Percentiles rank a stretch among this genome's conserved stretches.
Evolutionary conservation across 2,888 invertebrate species (phyloP).

Genomic region (Leuctra nigra): DNA sequence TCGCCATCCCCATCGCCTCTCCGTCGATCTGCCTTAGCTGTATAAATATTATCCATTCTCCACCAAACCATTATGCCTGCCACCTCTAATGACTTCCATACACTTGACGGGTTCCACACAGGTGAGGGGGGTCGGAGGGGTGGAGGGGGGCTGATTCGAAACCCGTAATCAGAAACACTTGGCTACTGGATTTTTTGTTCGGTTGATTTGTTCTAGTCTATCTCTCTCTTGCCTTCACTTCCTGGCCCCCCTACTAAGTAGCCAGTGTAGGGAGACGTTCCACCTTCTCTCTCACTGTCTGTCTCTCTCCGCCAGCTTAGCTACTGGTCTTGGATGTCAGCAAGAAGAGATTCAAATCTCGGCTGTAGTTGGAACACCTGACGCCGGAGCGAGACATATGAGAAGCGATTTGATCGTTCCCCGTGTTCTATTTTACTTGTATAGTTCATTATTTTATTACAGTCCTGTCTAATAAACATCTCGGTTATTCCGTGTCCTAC

Average conservation of each 20-base stretch:
- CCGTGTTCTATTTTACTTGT: no score
- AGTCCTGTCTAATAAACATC: no score
- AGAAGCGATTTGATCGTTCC: no score
- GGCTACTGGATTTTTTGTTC: slow-evolving; percentile 2
- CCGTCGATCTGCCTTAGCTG: neutral
- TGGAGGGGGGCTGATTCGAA: neutral
- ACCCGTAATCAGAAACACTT: no score
- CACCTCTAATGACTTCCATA: neutral
- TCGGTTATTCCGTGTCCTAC: no score
- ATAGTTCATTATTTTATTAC: no score
- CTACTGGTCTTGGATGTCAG: neutral
- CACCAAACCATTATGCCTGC: neutral
- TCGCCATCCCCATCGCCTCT: neutral
- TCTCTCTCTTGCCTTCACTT: neutral
- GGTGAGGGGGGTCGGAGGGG: neutral
- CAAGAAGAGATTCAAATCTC: no score
- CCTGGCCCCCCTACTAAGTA: neutral
- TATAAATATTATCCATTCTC: neutral
- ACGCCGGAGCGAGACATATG: no score
- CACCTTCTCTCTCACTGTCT: neutral
- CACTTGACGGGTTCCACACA: neutral
- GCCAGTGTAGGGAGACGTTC: neutral
- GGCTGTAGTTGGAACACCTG: no score
- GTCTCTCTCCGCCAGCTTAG: neutral
- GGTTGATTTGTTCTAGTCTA: neutral